Conservation (phyloP, 2,113 vertebrate genomes). For the Sceloporus undulatus region DNA sequence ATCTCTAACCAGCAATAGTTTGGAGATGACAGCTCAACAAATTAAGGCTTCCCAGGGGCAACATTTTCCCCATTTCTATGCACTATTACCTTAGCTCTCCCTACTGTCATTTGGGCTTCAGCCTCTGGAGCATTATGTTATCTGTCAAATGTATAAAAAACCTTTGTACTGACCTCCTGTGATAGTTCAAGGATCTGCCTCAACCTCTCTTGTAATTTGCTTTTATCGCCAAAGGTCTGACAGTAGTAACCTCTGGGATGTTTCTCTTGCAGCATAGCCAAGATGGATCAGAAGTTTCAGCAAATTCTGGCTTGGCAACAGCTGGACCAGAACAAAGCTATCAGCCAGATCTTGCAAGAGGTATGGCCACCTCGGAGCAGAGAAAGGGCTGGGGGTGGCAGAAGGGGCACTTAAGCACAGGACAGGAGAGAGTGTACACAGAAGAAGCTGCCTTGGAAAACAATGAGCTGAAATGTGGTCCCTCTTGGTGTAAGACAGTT, state of each 20-base stretch:
- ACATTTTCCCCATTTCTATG: no score
- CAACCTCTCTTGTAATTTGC: neutral
- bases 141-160: no score
- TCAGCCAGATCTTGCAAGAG: conserved; percentile 92
- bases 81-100: no score
- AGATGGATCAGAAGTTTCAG: conserved; percentile 90
- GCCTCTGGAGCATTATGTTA: no score
- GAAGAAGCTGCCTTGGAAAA: no score
- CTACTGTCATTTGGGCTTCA: no score
- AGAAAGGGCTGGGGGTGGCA: neutral
- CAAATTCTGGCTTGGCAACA: conserved; percentile 90
- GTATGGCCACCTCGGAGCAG: conserved; percentile 69
- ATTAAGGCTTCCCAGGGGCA: no score
- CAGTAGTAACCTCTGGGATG: conserved; percentile 35
- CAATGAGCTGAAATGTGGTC: neutral
- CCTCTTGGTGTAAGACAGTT: neutral
- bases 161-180: no score
- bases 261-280: conserved; percentile 83
- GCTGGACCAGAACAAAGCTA: conserved; percentile 93
- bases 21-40: no score
- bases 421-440: neutral
- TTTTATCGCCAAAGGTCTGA: neutral
- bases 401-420: neutral
- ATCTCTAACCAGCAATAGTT: no score
- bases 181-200: neutral